phyloP scores from a whole-genome alignment of 2,113 vertebrate species.

The Ptyas mucosa region DNA sequence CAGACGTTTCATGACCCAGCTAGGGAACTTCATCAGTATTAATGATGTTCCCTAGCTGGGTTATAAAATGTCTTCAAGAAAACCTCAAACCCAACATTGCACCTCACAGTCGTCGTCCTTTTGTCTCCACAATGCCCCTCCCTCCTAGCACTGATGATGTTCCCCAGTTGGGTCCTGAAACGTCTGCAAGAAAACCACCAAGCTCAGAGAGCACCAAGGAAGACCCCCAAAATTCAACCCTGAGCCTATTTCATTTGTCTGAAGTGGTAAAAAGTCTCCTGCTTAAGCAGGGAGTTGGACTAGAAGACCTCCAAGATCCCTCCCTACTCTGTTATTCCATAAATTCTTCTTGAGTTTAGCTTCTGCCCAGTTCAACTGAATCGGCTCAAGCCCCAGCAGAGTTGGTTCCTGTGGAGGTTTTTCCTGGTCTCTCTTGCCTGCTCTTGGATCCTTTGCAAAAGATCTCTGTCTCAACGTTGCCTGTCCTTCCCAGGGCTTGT shows the following conservation, averaged over 20 bases:
- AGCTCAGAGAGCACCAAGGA: neutral
- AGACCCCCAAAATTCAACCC: neutral
- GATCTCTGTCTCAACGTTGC: neutral
- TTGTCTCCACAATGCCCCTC: neutral
- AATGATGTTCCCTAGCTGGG: neutral
- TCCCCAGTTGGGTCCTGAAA: neutral
- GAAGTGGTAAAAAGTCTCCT: no score
- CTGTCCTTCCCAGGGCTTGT: constrained; percentile 79
- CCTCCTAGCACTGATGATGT: neutral
- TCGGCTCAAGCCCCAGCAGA: neutral
- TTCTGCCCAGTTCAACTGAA: neutral
- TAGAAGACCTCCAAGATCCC: no score
- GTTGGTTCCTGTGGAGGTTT: no score
- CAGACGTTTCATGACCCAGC: neutral
- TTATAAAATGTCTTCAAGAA: neutral
- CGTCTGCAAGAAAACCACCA: neutral
- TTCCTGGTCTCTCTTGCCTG: no score
- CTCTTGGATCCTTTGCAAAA: neutral
- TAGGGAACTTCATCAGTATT: neutral
- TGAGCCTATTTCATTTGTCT: neutral
- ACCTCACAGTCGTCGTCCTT: neutral
- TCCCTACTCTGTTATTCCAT: neutral
- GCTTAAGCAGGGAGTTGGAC: no score
- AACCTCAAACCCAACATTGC: neutral
- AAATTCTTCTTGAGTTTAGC: neutral